phyloP scores from a whole-genome alignment of 2,797 vertebrate species.

The Euphonia xanthogaster region DNA sequence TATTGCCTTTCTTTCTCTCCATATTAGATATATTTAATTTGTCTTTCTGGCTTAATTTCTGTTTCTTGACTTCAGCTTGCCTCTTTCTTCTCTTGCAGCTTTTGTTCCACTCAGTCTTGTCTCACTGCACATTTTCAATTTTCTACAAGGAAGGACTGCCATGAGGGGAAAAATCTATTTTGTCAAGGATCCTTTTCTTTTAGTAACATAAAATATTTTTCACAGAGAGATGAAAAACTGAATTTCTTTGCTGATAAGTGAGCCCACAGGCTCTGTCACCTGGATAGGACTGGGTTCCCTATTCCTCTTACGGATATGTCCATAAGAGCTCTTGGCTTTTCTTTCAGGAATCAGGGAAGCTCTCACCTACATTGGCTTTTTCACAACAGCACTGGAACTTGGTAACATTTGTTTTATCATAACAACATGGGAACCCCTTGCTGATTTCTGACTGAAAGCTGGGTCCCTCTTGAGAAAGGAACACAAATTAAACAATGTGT shows the following conservation, averaged over 20 bases:
- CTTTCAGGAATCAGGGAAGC: neutral
- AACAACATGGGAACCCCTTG: neutral
- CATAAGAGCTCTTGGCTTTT: neutral
- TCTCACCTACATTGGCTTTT: neutral
- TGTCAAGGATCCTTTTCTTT: neutral
- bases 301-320: neutral
- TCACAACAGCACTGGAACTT: neutral
- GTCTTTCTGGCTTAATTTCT: neutral
- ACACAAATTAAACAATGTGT: neutral
- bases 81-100: neutral
- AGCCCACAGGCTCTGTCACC: neutral
- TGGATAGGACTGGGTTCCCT: neutral
- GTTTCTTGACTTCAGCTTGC: neutral
- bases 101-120: neutral
- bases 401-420: neutral
- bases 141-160: neutral
- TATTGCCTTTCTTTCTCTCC: neutral
- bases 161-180: neutral
- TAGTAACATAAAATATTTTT: neutral
- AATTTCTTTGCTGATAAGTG: neutral
- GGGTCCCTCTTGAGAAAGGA: neutral
- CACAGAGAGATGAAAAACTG: neutral
- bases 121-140: neutral
- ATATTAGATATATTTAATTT: neutral
- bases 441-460: neutral